Conservation (phyloP, 2,888 invertebrate species). For the Calameuta filiformis region DNA sequence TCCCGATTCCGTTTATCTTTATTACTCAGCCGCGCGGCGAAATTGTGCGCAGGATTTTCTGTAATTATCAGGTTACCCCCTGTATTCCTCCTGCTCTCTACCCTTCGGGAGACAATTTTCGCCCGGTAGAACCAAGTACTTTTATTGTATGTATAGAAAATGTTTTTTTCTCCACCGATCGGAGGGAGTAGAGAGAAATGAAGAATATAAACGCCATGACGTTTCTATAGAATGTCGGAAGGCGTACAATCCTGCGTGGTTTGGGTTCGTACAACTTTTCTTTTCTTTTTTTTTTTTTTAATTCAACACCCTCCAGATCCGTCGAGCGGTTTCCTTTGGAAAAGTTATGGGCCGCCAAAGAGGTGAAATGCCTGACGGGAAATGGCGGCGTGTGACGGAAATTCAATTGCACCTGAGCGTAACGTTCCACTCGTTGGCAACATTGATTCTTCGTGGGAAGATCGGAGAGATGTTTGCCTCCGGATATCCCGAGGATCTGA, state of each 20-base stretch:
- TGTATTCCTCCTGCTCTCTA: conserved; percentile 27
- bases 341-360: neutral
- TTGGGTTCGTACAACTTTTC: neutral
- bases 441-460: neutral
- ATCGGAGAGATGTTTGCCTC: neutral
- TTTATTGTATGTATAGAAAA: neutral
- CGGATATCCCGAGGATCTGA: neutral
- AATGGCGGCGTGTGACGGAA: neutral
- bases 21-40: conserved; percentile 36
- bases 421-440: neutral
- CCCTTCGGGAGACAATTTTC: conserved; percentile 43
- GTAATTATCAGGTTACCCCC: conserved; percentile 33
- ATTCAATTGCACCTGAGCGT: neutral
- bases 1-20: conserved; percentile 47
- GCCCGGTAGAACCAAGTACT: neutral
- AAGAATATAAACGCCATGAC: neutral
- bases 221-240: neutral
- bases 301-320: neutral
- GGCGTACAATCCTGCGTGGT: neutral
- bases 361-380: neutral
- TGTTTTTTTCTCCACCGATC: neutral
- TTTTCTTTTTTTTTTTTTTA: neutral
- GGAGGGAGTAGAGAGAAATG: neutral
- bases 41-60: conserved; percentile 17
- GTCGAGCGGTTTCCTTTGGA: neutral